phyloP scores from a whole-genome alignment of 2,113 vertebrate species.

The Siniperca chuatsi region DNA sequence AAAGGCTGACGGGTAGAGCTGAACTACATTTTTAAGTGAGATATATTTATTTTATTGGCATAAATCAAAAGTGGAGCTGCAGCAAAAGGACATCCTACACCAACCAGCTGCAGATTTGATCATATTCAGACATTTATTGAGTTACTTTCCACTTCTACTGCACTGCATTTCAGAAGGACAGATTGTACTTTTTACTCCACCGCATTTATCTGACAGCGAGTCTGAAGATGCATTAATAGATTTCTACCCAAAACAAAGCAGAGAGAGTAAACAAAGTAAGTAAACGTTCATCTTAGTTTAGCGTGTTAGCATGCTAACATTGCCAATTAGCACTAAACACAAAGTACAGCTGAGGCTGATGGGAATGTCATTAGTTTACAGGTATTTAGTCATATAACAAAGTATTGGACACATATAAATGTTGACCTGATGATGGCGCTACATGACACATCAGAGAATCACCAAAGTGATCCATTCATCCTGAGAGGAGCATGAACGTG shows the following conservation, averaged over 20 bases:
- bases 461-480: background rate
- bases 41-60: background rate
- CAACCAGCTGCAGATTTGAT: background rate
- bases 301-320: too few species aligned
- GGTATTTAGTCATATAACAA: background rate
- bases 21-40: background rate
- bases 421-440: background rate
- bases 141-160: background rate
- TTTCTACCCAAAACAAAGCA: too few species aligned
- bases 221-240: too few species aligned
- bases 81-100: background rate
- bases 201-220: too few species aligned
- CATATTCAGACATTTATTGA: background rate
- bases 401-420: background rate
- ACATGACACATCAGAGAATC: background rate
- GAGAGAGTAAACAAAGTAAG: too few species aligned
- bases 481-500: background rate
- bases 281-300: too few species aligned
- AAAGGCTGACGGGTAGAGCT: background rate
- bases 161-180: too few species aligned
- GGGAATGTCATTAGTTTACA: too few species aligned
- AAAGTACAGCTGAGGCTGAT: too few species aligned
- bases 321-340: too few species aligned
- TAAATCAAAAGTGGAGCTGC: background rate
- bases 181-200: too few species aligned